Evolutionary conservation across 2,113 vertebrate species (phyloP).

Genomic region (Strix aluco): DNA sequence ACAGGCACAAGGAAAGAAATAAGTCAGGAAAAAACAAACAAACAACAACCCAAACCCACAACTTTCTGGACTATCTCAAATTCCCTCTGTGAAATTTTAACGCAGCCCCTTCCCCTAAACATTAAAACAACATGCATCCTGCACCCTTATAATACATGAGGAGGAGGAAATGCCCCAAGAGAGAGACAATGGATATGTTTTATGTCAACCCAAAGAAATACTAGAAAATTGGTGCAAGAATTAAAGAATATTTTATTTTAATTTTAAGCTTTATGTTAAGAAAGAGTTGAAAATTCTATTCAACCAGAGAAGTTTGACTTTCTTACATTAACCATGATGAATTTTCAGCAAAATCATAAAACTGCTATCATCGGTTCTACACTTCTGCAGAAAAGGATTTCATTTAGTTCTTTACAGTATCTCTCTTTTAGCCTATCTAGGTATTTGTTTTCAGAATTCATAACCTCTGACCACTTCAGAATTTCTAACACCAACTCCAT

Average conservation of each 20-base stretch:
- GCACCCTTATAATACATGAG: neutral
- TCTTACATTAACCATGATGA: neutral
- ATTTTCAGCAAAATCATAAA: neutral
- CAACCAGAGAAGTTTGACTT: neutral
- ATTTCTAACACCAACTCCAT: neutral
- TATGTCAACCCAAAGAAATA: neutral
- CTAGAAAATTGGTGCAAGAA: neutral
- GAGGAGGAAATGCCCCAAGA: neutral
- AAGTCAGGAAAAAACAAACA: neutral
- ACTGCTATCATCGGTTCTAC: neutral
- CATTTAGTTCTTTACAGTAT: neutral
- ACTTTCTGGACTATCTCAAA: neutral
- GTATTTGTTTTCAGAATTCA: neutral
- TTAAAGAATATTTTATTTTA: neutral
- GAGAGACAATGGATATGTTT: neutral
- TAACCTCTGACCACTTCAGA: neutral
- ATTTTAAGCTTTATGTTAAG: neutral
- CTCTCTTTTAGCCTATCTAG: neutral
- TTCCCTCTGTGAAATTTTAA: neutral
- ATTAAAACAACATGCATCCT: neutral
- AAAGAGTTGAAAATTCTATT: neutral
- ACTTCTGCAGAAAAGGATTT: neutral
- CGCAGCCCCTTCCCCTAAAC: neutral
- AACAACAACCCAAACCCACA: neutral
- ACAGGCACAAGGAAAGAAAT: neutral